These are phyloP conservation scores for Watsonalla cultraria DNA, from an alignment of 2,888 invertebrate genomes.

Conservation along the genomic window DNA sequence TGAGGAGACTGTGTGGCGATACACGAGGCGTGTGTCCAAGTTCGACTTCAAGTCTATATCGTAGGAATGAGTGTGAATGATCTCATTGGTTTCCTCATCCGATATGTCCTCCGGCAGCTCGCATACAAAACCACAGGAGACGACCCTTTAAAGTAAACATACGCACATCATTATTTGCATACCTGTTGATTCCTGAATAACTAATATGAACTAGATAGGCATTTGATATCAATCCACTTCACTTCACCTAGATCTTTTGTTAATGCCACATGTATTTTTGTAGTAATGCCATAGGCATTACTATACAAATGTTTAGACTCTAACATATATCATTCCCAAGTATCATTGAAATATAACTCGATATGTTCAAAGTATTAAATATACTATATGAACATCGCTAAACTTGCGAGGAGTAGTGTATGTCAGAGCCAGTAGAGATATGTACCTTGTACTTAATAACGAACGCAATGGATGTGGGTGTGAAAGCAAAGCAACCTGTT, in stretches of 20 bases:
- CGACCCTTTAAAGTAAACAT: conserved; percentile 43
- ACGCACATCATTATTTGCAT: neutral
- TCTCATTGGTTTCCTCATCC: conserved; percentile 58
- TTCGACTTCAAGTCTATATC: conserved; percentile 71
- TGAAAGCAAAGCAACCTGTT: no score
- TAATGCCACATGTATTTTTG: neutral
- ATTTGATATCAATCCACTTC: neutral
- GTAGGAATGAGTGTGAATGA: conserved; percentile 75
- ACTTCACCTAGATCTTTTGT: neutral
- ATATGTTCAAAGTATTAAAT: no score
- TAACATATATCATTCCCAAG: neutral
- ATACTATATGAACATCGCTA: no score
- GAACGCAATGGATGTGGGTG: no score
- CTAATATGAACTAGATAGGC: neutral
- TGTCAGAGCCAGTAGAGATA: no score
- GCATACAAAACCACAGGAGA: conserved; percentile 81
- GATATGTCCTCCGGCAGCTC: conserved; percentile 59
- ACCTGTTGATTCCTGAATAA: no score
- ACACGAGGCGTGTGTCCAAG: conserved; percentile 50
- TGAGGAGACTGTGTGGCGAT: conserved; percentile 61
- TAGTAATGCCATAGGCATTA: no score
- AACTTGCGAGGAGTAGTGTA: no score
- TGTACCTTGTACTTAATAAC: no score
- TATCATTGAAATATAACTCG: neutral
- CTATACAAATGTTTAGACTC: neutral